phyloP scores from a whole-genome alignment of 2,888 invertebrate species.

The Vesta saturnalis region DNA sequence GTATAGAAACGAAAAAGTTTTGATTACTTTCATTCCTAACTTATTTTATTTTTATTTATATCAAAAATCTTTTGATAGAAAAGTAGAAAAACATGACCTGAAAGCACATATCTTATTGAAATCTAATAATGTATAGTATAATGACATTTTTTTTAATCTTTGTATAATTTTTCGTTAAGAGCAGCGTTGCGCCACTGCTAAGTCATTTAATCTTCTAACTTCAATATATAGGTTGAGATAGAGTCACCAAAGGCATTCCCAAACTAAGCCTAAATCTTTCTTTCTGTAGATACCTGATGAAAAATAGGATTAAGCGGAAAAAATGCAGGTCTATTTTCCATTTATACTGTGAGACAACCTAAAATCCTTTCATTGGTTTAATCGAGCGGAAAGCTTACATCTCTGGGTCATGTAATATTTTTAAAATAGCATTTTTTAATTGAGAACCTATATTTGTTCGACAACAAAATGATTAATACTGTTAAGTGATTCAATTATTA shows the following conservation, averaged over 20 bases:
- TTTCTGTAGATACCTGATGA: constrained; percentile 26
- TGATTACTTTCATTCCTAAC: constrained; percentile 7
- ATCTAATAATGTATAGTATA: neutral
- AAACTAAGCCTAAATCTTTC: constrained; percentile 19
- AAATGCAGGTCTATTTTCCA: constrained; percentile 20
- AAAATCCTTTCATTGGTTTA: neutral
- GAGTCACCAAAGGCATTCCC: constrained; percentile 22
- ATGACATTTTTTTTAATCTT: neutral
- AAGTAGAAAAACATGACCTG: neutral
- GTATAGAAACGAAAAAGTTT: constrained; percentile 19
- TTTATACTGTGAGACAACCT: neutral
- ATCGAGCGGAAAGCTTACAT: neutral
- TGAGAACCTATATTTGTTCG: neutral
- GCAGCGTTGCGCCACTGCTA: constrained; percentile 16
- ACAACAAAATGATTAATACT: constrained; percentile 5
- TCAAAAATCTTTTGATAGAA: neutral
- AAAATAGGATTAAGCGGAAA: constrained; percentile 27
- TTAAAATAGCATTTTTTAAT: neutral
- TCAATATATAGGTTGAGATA: constrained; percentile 24
- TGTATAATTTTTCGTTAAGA: neutral
- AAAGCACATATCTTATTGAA: neutral
- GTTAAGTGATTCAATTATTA: constrained; percentile 16
- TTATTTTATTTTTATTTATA: neutral
- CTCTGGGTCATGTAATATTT: neutral
- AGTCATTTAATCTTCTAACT: constrained; percentile 21